phyloP scores from a whole-genome alignment of 30 jellyfish, hydroid and myxozoan genomes.

The Mastigias papua region DNA sequence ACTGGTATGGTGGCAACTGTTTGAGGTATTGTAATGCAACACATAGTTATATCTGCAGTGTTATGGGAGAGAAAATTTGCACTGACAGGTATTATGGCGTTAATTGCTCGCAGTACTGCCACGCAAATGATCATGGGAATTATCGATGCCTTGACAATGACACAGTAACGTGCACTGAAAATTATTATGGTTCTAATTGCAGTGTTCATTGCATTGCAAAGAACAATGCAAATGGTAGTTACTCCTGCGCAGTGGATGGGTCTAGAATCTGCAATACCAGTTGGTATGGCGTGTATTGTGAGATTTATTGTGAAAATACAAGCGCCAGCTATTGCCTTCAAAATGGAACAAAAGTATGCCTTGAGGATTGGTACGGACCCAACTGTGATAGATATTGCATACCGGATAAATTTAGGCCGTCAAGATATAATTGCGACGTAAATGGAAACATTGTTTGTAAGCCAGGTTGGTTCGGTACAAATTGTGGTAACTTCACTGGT shows the following conservation, averaged over 20 bases:
- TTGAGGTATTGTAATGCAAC: slow-evolving; percentile 12
- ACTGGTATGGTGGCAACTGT: slow-evolving; percentile 65
- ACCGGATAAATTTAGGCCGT: not conserved
- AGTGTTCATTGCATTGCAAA: slow-evolving; percentile 19
- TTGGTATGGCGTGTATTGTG: slow-evolving; percentile 53
- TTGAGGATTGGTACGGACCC: slow-evolving; percentile 49
- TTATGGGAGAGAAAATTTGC: slow-evolving; percentile 49
- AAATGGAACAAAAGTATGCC: slow-evolving; percentile 62
- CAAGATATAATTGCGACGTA: slow-evolving; percentile 44
- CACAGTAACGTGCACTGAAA: slow-evolving; percentile 2
- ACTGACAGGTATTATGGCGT: slow-evolving; percentile 36
- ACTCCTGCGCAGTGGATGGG: slow-evolving; percentile 49
- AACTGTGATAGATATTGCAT: slow-evolving; percentile 43
- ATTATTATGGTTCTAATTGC: slow-evolving; percentile 45
- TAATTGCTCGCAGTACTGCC: slow-evolving; percentile 41
- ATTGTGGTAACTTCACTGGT: slow-evolving; percentile 24
- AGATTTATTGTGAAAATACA: slow-evolving; percentile 18
- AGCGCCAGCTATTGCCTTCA: slow-evolving; percentile 7
- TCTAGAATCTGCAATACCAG: slow-evolving; percentile 6
- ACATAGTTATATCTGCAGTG: slow-evolving; percentile 49
- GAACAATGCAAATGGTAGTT: slow-evolving; percentile 3
- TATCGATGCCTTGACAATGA: slow-evolving; percentile 28
- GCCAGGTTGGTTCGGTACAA: slow-evolving; percentile 37
- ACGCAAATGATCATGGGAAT: slow-evolving; percentile 37
- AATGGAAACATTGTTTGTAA: slow-evolving; percentile 4